phyloP scores from a whole-genome alignment of 2,113 vertebrate genomes.

The Petaurus breviceps region DNA sequence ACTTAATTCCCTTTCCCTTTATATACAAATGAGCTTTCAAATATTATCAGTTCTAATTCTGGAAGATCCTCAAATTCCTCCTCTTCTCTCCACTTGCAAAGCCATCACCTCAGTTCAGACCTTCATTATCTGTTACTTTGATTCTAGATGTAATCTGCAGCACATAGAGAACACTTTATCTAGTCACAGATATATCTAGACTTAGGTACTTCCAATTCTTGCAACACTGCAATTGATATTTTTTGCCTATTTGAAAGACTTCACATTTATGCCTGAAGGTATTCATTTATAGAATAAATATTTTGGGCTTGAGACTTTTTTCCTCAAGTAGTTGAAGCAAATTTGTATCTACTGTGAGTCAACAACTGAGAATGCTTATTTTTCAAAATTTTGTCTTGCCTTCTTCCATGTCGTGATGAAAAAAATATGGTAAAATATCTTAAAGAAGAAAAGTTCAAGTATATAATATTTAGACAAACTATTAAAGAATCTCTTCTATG shows the following conservation, averaged over 20 bases:
- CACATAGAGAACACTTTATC: neutral
- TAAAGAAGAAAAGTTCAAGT: neutral
- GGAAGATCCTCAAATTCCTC: neutral
- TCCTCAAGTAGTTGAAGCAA: neutral
- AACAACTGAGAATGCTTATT: neutral
- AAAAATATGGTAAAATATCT: neutral
- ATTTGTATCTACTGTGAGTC: neutral
- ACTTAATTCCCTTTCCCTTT: neutral
- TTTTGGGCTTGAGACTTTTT: neutral
- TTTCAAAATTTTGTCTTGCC: neutral
- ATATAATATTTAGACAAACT: neutral
- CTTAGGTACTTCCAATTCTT: neutral
- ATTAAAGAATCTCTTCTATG: neutral
- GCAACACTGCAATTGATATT: neutral
- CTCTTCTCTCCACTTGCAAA: neutral
- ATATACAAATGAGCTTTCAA: neutral
- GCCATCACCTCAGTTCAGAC: neutral
- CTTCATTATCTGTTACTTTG: neutral
- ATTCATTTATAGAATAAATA: neutral
- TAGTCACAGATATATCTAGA: neutral
- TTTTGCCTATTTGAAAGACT: neutral
- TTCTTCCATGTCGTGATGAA: neutral
- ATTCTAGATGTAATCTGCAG: neutral
- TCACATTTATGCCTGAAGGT: neutral
- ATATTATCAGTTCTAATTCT: neutral